Evolutionary conservation across 2,888 invertebrate genomes (phyloP), one percentile per base, ranked within the genome.

Genomic region (Empis livida): DNA sequence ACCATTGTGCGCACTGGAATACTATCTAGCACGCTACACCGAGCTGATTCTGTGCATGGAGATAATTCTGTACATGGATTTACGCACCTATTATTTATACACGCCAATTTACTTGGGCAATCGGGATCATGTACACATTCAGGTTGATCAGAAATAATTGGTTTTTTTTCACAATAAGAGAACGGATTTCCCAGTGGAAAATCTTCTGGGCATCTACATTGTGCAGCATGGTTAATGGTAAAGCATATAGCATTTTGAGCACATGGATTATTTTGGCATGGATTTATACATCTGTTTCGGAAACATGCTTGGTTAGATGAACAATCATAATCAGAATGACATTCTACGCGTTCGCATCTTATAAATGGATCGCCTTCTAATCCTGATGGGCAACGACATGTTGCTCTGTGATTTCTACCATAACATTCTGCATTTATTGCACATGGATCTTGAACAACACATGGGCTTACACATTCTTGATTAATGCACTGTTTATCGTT

Each of bases 1-100:
- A 87, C 83, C 78, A 92, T 82, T 5, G 91, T 91, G 54, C 90
- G 73, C 45, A 91, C 84, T 17, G 91, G 91, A 38, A 84, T 74
- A 49, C 90, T 89, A 59, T 92, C 87, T 14, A 89, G 73, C 11
- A 91, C 90, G 49, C 80, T 80, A 65, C 92, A 93, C 45, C 78
- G 76, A 5, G 89, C 82, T 46, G 80, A 79, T 48, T 76, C 74
- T 43, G 78, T 74, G 58, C 91, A 92, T 2, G 91, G 91, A 57
- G 79, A 79, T 15, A 89, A 73, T 59, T 77, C 79, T 13, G 71
- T 72, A 63, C 90, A 90, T 23, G 89, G 88, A 65, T 89, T 81
- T 10, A 82, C 79, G 64, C 90, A 90, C 62, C 74, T 75, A 54
- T 82, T 80, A 61, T 77, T 76, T 46, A 91, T 82, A 61, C 92